Conservation (phyloP, 2,797 vertebrate genomes). For the Bovichtus diacanthus region DNA sequence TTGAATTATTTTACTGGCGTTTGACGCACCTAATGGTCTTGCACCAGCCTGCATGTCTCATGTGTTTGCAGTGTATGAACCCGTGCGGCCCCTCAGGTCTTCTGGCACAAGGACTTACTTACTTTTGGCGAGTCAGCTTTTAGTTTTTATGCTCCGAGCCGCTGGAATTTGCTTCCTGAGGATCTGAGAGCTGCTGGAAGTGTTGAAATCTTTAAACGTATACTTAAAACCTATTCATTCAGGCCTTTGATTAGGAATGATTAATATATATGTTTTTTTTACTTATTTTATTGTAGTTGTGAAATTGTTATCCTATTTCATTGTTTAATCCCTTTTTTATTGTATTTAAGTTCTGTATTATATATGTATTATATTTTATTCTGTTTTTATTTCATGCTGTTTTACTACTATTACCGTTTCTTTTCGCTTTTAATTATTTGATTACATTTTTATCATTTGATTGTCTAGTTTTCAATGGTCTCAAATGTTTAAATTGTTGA, state of each 20-base stretch:
- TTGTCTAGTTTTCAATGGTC: too few species aligned
- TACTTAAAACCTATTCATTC: background rate
- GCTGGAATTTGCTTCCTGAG: background rate
- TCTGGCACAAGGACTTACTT: background rate
- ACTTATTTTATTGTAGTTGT: background rate
- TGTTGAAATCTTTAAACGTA: background rate
- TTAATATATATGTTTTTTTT: background rate
- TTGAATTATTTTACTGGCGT: background rate
- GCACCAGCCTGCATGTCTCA: background rate
- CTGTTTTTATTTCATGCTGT: background rate
- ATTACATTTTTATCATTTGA: background rate
- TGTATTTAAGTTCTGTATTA: background rate
- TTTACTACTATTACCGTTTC: background rate
- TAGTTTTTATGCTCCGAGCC: too few species aligned
- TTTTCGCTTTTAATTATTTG: background rate
- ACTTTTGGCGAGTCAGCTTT: too few species aligned
- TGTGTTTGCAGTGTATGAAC: background rate
- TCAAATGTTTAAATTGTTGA: background rate
- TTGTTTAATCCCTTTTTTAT: too few species aligned
- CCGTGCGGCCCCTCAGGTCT: background rate
- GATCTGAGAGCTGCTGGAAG: background rate
- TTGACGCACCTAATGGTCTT: background rate
- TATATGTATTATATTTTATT: background rate
- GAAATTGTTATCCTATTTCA: too few species aligned
- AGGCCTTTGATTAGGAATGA: background rate